phyloP scores from a whole-genome alignment of 2,888 invertebrate genomes.

The Lysandra bellargus region DNA sequence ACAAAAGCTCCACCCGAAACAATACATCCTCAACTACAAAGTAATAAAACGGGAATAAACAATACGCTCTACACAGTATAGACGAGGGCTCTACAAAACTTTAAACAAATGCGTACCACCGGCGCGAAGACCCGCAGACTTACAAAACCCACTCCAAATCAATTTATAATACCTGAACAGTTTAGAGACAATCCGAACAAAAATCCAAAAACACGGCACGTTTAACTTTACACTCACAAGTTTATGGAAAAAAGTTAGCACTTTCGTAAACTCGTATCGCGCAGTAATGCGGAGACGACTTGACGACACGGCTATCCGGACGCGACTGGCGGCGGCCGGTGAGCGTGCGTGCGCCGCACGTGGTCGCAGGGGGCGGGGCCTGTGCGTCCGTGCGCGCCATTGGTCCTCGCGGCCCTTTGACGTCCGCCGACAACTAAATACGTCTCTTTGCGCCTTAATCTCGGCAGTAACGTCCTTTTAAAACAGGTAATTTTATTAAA shows the following conservation, averaged over 20 bases:
- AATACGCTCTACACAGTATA: conserved; percentile 49
- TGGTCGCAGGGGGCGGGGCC: conserved; percentile 67
- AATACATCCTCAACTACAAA: conserved; percentile 53
- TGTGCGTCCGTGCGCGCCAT: conserved; percentile 51
- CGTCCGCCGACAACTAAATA: conserved; percentile 77
- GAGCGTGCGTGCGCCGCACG: conserved; percentile 75
- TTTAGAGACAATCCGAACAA: conserved; percentile 34
- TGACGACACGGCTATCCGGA: conserved; percentile 47
- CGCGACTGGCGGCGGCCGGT: conserved; percentile 62
- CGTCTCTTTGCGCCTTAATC: conserved; percentile 77
- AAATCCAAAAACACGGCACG: conserved; percentile 41
- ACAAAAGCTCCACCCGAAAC: conserved; percentile 42
- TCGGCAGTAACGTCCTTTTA: conserved; percentile 79
- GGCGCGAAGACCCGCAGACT: conserved; percentile 47
- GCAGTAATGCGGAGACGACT: conserved; percentile 39
- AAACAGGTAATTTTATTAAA: conserved; percentile 80
- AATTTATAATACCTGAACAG: conserved; percentile 46
- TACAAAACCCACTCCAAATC: conserved; percentile 42
- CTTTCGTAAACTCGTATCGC: conserved; percentile 25
- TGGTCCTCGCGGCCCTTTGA: conserved; percentile 69
- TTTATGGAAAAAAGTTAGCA: conserved; percentile 22
- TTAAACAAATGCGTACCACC: conserved; percentile 54
- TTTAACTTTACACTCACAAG: conserved; percentile 18
- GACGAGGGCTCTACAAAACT: conserved; percentile 57
- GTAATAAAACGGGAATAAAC: conserved; percentile 46